A percentile compares a stretch with the other conserved stretches of the same genome.
These are phyloP conservation scores for Magallana ariakensis DNA, from an alignment of 1,140 invertebrate genomes.

Conservation along the genomic window DNA sequence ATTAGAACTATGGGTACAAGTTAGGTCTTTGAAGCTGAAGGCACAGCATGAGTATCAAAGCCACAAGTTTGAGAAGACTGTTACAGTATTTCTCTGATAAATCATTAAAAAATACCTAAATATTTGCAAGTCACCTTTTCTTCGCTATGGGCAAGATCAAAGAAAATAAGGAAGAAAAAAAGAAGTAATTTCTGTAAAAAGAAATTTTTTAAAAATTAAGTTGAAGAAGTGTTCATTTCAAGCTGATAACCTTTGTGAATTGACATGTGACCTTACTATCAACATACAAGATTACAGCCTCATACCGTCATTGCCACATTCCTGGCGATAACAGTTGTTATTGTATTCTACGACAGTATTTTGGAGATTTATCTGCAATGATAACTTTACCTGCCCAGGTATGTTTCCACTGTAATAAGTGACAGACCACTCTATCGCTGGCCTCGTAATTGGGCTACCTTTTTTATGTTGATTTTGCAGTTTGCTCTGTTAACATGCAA, in stretches of 20 bases:
- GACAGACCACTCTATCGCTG: background rate
- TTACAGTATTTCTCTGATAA: background rate
- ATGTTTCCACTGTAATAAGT: constrained; percentile 20
- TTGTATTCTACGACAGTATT: constrained; percentile 27
- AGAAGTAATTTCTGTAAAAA: background rate
- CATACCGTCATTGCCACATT: background rate
- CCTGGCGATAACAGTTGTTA: constrained; percentile 33
- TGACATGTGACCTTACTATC: constrained; percentile 17
- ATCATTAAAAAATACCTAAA: background rate
- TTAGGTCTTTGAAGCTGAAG: background rate
- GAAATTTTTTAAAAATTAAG: too few species aligned
- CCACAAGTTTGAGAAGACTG: too few species aligned
- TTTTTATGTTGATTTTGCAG: background rate
- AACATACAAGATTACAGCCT: constrained; percentile 11
- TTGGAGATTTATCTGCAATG: constrained; percentile 25
- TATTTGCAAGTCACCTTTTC: background rate
- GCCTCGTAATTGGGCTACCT: background rate
- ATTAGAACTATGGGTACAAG: background rate
- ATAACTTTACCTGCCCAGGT: constrained; percentile 24
- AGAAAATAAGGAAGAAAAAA: constrained; percentile 3
- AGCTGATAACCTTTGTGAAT: constrained; percentile 31
- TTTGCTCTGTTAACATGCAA: constrained; percentile 20
- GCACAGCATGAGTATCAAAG: background rate
- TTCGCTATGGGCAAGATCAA: background rate
- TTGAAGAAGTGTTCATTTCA: constrained; percentile 17